phyloP scores from a whole-genome alignment of 2,113 vertebrate species.

The Podarcis raffonei region DNA sequence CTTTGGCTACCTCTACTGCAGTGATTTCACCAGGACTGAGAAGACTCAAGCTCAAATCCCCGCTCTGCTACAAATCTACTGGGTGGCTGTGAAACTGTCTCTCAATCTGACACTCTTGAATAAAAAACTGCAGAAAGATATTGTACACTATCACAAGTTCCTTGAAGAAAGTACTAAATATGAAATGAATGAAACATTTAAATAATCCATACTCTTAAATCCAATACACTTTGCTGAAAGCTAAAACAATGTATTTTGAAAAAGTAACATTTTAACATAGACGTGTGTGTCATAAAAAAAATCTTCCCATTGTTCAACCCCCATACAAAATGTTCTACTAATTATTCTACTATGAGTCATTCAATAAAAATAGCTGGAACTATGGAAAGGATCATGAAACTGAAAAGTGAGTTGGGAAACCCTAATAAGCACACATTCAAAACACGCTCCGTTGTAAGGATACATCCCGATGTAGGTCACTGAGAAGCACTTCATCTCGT shows the following conservation, averaged over 20 bases:
- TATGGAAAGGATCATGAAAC: slow-evolving; percentile 2
- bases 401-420: background rate
- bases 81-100: background rate
- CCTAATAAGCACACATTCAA: background rate
- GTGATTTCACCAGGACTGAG: background rate
- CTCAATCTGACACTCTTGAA: background rate
- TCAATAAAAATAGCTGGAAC: slow-evolving; percentile 23
- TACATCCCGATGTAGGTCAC: slow-evolving; percentile 40
- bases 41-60: background rate
- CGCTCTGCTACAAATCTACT: background rate
- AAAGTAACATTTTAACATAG: background rate
- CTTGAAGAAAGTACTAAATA: background rate
- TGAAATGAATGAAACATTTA: background rate
- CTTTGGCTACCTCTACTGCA: no score
- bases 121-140: background rate
- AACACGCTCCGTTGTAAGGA: background rate
- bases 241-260: background rate
- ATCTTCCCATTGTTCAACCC: background rate
- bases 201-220: background rate
- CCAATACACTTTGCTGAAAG: background rate
- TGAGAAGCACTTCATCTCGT: slow-evolving; percentile 24
- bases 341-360: background rate
- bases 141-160: background rate
- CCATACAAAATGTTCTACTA: background rate
- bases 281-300: background rate